A percentile compares a stretch with the other conserved stretches of the same genome.
Evolutionary conservation across 2,113 vertebrate genomes (phyloP).

Genomic region (Carassius auratus): DNA sequence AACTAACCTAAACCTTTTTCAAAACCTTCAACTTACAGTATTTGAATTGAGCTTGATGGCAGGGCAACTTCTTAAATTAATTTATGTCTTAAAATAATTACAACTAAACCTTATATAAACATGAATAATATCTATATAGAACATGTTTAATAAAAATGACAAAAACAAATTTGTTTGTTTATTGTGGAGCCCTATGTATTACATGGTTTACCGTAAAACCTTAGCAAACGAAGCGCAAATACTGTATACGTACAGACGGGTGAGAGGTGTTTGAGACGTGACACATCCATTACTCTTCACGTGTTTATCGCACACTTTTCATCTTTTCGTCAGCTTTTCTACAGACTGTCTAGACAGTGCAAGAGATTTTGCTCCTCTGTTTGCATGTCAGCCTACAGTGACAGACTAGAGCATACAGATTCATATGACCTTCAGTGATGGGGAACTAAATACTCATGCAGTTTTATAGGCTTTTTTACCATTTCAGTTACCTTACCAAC

Average conservation of each 20-base stretch:
- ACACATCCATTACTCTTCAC: neutral
- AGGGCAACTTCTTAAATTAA: neutral
- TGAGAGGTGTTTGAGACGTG: slow-evolving; percentile 13
- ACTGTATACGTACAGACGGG: neutral
- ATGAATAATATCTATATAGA: no score
- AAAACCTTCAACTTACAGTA: no score
- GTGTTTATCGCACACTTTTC: slow-evolving; percentile 22
- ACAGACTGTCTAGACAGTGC: slow-evolving; percentile 45
- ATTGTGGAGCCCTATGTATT: neutral
- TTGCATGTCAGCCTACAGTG: slow-evolving; percentile 42
- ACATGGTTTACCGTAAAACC: slow-evolving; percentile 11
- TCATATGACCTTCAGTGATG: slow-evolving; percentile 34
- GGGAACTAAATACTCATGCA: slow-evolving; percentile 1
- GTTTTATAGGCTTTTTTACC: slow-evolving; percentile 7
- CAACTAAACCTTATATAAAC: no score
- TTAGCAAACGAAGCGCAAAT: slow-evolving; percentile 6
- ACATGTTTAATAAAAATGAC: no score
- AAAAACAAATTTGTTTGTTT: neutral
- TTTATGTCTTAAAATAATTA: no score
- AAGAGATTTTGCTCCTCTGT: slow-evolving; percentile 49
- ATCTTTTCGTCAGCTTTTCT: slow-evolving; percentile 30
- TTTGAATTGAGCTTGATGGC: neutral
- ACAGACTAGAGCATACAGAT: slow-evolving; percentile 42
- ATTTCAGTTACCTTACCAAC: neutral
- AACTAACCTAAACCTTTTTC: neutral